phyloP scores from a whole-genome alignment of 23 tunicate genomes.

The Corella eumyota region DNA sequence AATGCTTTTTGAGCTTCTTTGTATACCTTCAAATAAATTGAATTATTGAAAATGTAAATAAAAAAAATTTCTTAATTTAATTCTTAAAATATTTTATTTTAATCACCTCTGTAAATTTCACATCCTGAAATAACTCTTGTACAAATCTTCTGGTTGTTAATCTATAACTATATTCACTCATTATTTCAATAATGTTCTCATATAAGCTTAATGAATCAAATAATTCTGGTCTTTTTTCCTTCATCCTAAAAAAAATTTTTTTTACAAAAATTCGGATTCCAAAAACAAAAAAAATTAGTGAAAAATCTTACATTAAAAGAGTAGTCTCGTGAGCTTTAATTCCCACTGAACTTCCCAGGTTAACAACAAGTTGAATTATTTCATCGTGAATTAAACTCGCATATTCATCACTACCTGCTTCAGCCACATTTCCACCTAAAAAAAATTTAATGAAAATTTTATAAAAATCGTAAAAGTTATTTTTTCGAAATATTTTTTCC shows the following conservation, averaged over 20 bases:
- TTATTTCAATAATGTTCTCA: slow-evolving; percentile 42
- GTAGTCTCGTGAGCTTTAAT: slow-evolving; percentile 68
- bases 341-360: slow-evolving; percentile 82
- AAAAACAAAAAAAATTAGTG: not conserved
- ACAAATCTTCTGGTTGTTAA: slow-evolving; percentile 65
- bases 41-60: too few species aligned
- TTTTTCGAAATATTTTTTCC: too few species aligned
- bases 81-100: not conserved
- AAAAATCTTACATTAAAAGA: slow-evolving; percentile 35
- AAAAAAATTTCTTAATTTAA: too few species aligned
- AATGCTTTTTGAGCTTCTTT: slow-evolving; percentile 18
- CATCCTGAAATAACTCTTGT: slow-evolving; percentile 88
- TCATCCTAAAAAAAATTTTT: slow-evolving; percentile 26
- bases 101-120: slow-evolving; percentile 57
- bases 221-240: slow-evolving; percentile 58
- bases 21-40: slow-evolving; percentile 2
- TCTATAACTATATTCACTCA: slow-evolving; percentile 67
- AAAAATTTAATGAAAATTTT: not conserved
- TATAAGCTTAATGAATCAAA: slow-evolving; percentile 60
- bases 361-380: slow-evolving; percentile 42
- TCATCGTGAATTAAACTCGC: slow-evolving; percentile 43
- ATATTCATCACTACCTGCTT: slow-evolving; percentile 48
- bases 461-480: too few species aligned
- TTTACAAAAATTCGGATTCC: not conserved
- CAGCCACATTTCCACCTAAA: slow-evolving; percentile 45